Evolutionary conservation across 2,888 invertebrate genomes (phyloP), one percentile per base, ranked within the genome.

Genomic region (Itoplectis maculator): DNA sequence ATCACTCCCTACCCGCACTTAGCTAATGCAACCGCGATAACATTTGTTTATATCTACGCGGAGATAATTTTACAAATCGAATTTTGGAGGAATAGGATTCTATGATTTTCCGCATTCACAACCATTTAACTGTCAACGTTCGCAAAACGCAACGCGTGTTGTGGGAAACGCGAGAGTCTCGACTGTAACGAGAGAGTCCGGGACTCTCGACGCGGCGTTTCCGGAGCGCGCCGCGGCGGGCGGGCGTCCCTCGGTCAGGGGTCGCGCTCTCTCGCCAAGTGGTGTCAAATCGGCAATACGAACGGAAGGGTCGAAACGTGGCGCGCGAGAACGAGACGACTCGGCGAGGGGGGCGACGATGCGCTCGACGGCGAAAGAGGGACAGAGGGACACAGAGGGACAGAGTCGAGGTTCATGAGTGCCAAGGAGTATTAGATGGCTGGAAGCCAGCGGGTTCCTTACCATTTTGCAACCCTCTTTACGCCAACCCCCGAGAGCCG

Each of bases 401-500:
- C 49, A 51, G 47, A 73, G 68, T 69, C 59, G 79, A 79, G 82
- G 73, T 45, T 82, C 75, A 85, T 63, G 81, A 81, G 83, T 83
- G 78, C 85, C 84, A 81, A 85, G 85, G 85, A 84, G 87, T 88
- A 89, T 89, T 87, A 88, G 88, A 88, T 90, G 89, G 89, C 88
- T 83, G 45, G 59, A 77, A 86, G 90, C 89, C 90, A 90, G 89
- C 85, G 86, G n/a, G 84, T 85, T 87, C 86, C 89, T 88, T 89
- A 87, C 85, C 82, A 65, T 83, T 81, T 84, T 74, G 76, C 66
- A 84, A 70, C 75, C 84, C 85, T 86, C 61, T 84, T 85, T 80
- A 80, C 79, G 68, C 77, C 63, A 45, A 49, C 51, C 66, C 49
- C 42, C 20, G 18, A n/a, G 56, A 35, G 45, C 42, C 54, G n/a